Conservation (phyloP, 2,113 vertebrate genomes). For the Montifringilla adamsi region DNA sequence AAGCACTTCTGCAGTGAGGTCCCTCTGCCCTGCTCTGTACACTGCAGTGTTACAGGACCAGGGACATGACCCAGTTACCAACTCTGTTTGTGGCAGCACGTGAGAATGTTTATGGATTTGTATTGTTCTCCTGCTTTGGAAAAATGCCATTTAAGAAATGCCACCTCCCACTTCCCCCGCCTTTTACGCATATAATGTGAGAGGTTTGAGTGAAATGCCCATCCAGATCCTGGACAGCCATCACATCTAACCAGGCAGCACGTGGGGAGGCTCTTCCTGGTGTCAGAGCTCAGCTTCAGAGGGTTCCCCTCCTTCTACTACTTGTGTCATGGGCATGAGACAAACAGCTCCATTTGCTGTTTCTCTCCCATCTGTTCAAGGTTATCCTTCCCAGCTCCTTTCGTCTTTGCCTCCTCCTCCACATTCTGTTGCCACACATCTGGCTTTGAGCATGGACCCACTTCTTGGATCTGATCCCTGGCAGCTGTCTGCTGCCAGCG, state of each 20-base stretch:
- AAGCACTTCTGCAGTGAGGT: not conserved
- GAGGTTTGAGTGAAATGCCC: not conserved
- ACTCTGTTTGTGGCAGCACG: not conserved
- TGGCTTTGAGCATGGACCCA: conserved; percentile 53
- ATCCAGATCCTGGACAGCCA: not conserved
- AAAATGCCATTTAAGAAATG: not conserved
- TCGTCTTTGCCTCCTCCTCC: not conserved
- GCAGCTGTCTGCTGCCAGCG: conserved; percentile 41
- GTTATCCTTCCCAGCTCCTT: conserved; percentile 20
- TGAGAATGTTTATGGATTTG: not conserved
- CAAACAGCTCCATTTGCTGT: not conserved
- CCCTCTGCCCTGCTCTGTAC: not conserved
- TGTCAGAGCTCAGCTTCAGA: not conserved
- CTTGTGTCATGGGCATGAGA: not conserved
- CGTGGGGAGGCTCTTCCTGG: not conserved
- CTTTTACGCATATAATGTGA: not conserved
- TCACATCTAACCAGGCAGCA: not conserved
- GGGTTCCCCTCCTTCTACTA: not conserved
- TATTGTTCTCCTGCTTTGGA: not conserved
- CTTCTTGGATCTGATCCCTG: conserved; percentile 48
- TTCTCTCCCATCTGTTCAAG: not conserved
- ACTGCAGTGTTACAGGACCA: not conserved
- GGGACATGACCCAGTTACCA: not conserved
- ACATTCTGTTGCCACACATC: conserved; percentile 35
- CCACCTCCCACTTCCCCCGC: not conserved